A percentile compares a stretch with the other conserved stretches of the same genome.
phyloP scores from a whole-genome alignment of 2,888 invertebrate genomes.

The Podotricha telesiphe region DNA sequence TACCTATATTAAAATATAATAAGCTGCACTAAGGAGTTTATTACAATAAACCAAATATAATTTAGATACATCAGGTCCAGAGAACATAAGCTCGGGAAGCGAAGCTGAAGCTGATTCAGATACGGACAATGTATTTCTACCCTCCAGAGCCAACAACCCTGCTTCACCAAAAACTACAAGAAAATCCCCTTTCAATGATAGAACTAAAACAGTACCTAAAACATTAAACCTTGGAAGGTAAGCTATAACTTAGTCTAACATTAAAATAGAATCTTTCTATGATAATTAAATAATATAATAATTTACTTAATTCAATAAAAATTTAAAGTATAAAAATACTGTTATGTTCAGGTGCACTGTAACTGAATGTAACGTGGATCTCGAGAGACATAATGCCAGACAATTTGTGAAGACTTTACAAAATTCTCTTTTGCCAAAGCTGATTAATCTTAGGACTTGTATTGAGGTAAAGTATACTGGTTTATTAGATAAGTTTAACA shows the following conservation, averaged over 20 bases:
- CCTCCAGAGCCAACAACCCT: slow-evolving; percentile 70
- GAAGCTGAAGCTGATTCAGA: slow-evolving; percentile 79
- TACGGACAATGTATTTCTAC: slow-evolving; percentile 78
- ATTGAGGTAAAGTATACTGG: slow-evolving; percentile 85
- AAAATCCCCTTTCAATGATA: slow-evolving; percentile 54
- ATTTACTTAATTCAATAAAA: neutral
- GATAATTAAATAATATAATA: neutral
- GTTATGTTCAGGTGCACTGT: slow-evolving; percentile 68
- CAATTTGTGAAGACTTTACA: slow-evolving; percentile 91
- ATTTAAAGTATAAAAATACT: neutral
- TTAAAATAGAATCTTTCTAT: neutral
- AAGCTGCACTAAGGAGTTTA: neutral
- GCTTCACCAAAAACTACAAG: slow-evolving; percentile 54
- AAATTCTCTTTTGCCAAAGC: slow-evolving; percentile 89
- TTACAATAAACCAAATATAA: neutral
- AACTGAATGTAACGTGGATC: slow-evolving; percentile 89
- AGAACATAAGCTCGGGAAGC: slow-evolving; percentile 82
- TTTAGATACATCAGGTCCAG: slow-evolving; percentile 86
- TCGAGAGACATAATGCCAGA: slow-evolving; percentile 93
- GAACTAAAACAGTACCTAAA: slow-evolving; percentile 70
- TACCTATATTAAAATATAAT: too few relatives aligned
- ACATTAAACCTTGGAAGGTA: slow-evolving; percentile 78
- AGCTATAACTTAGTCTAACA: too few relatives aligned
- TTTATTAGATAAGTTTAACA: neutral
- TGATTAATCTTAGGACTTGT: slow-evolving; percentile 89